Base-by-base conservation (phyloP, 2,888 invertebrate species). In the Kryphioiulus occultus region DNA sequence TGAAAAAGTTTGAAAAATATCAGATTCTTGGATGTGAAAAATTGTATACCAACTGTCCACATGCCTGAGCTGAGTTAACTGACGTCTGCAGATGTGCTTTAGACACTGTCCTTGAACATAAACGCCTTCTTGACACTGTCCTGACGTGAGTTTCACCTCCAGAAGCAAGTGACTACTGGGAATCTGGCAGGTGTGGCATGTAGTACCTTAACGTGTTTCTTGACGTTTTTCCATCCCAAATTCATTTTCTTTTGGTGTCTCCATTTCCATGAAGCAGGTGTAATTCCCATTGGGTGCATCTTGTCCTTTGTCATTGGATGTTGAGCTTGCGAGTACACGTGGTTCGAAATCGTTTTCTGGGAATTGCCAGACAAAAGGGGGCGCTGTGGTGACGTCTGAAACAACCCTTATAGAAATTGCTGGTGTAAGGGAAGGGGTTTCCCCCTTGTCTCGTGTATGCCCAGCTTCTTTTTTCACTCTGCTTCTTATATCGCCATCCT, bases 361-460 rank as follows among this genome's bases (percentile, higher is more conserved):
- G 78, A 78, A 78, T 78, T 15, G 78, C 22, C 30, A 78, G 26
- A 78, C 78, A 30, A 78, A 78, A 78, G 78, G 30, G 78, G 78
- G 78, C 78, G 78, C 78, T 78, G 15, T 30, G 78, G 78, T 78
- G 78, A 12, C 12, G 26, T 30, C 78, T 7, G 78, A 30, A 78
- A 78, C 30, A 78, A 12, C 78, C 30, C 78, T 78, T 78, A 30
- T 12, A 9, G 30, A 30, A 78, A 78, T 78, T 78, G 78, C 30
- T 30, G 9, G 22, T 19, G 26, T 26, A 78, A 30, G 78, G 78
- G 78, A 78, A 78, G 53, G 53, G 15, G 15, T 78, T 26, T 15
- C 30, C 0, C 4, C 30, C 15, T 15, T 0, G 2, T 78, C 2
- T 30, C 22, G n/a, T 78, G 44, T 10, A 12, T 1, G 44, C 44